Base-by-base conservation (phyloP, 2,888 invertebrate species). In the Agrotis segetum region DNA sequence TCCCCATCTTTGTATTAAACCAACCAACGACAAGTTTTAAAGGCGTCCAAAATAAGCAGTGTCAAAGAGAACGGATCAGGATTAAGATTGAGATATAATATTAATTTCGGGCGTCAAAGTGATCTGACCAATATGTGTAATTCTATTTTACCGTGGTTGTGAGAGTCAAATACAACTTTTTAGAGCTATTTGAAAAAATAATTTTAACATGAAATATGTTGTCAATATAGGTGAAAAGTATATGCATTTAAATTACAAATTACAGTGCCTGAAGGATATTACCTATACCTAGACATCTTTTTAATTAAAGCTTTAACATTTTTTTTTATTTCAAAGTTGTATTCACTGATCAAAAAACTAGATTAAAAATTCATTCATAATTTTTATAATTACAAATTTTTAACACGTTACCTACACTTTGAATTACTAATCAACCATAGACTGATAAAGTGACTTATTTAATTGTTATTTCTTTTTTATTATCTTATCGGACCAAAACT, bases 401-500 rank as follows among this genome's bases (percentile, higher is more conserved):
- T 14, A 19, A 3, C 29, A 29, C 4, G 5, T 2, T 11, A 67
- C 11, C 9, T 67, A 67, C 14, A 19, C 5, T 19, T 46, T 1
- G 46, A 67, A 7, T 65, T 6, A 59, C 47, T 71, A 72, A 79
- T 79, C 73, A 53, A 11, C 24, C 19, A 17, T 13, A 5, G 1
- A 24, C 46, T 13, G 34, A 49, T 50, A 56, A 24, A 17, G 5
- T 9, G 19, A 19, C 11, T 40, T 3, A 0, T 46, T 46, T 46
- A 7, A 78, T 71, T 71, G 50, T 58, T 34, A 13, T 34, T 19
- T 71, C 19, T 78, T 72, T 19, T 4, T 19, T 13, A 19, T 19
- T 11, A 79, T 73, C 55, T 79, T 56, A 79, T 74, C 74, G 13
- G 1, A 24, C n/a, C 16, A 50, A 72, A 79, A 56, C 6, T 56